Evolutionary conservation across 2,888 invertebrate genomes (phyloP).

Genomic region (Beris chalybata): DNA sequence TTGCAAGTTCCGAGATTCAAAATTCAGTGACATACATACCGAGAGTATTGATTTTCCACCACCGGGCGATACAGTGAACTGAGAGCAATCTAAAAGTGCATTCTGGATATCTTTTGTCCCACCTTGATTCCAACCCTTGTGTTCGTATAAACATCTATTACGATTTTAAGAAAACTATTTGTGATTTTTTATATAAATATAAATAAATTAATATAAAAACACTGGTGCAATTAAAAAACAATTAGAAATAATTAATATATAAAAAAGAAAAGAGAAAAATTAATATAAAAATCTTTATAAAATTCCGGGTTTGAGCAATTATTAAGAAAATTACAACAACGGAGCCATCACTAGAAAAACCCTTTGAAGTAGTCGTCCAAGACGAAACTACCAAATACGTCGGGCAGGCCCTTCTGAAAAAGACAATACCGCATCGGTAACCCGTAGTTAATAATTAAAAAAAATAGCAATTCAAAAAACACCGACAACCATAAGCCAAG

Average conservation of each 20-base stretch:
- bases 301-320: constrained; percentile 39
- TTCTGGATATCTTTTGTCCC: constrained; percentile 3
- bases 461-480: neutral
- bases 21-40: neutral
- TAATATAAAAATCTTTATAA: neutral
- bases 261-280: neutral
- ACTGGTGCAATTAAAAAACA: neutral
- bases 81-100: neutral
- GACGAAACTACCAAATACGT: constrained; percentile 47
- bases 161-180: too few relatives aligned
- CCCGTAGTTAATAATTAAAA: constrained; percentile 37
- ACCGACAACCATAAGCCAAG: neutral
- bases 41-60: constrained; percentile 27
- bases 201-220: too few relatives aligned
- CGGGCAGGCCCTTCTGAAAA: constrained; percentile 48
- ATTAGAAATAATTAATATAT: constrained; percentile 1
- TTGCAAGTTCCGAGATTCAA: neutral
- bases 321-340: constrained; percentile 53
- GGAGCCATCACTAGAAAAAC: constrained; percentile 52
- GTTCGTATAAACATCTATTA: constrained; percentile 2
- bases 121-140: constrained; percentile 15
- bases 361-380: constrained; percentile 49
- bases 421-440: constrained; percentile 56
- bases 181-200: too few relatives aligned
- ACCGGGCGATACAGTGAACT: neutral